Percentiles rank a stretch among this genome's conserved stretches.
These are phyloP conservation scores for Melanostoma scalare DNA, from an alignment of 2,888 invertebrate genomes.

Conservation along the genomic window DNA sequence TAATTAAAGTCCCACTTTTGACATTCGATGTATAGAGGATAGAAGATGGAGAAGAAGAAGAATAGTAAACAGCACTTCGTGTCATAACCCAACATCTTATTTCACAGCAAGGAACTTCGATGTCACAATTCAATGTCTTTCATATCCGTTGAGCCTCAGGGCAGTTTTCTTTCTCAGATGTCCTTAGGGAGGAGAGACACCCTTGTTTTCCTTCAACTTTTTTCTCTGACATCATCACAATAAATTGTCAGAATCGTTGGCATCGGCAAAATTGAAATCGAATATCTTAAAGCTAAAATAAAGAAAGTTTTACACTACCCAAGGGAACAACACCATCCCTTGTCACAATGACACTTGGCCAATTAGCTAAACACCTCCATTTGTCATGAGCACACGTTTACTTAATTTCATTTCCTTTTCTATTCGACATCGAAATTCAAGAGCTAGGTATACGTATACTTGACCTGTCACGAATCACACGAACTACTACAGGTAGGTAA, in stretches of 20 bases:
- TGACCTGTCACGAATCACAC: background rate
- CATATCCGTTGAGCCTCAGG: constrained; percentile 58
- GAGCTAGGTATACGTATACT: background rate
- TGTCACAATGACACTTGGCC: constrained; percentile 10
- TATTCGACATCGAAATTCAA: background rate
- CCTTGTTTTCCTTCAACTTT: background rate
- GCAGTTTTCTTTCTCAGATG: constrained; percentile 25
- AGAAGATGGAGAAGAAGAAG: too few relatives aligned
- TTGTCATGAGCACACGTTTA: constrained; percentile 18
- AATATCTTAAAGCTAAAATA: constrained; percentile 1
- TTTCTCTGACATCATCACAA: constrained; percentile 31
- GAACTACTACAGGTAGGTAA: background rate
- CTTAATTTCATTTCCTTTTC: background rate
- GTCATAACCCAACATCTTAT: too few relatives aligned
- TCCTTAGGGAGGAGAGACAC: constrained; percentile 25
- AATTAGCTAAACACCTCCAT: constrained; percentile 26
- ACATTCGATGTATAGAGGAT: too few relatives aligned
- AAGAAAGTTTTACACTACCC: constrained; percentile 3
- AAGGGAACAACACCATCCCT: background rate
- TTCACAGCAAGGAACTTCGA: constrained; percentile 43
- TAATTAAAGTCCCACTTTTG: too few relatives aligned
- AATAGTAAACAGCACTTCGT: too few relatives aligned
- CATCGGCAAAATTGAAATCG: constrained; percentile 30
- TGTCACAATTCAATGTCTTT: constrained; percentile 46
- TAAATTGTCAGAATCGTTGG: constrained; percentile 26